Evolutionary conservation across 2,888 invertebrate species (phyloP).

Genomic region (Quadroppia sp.): DNA sequence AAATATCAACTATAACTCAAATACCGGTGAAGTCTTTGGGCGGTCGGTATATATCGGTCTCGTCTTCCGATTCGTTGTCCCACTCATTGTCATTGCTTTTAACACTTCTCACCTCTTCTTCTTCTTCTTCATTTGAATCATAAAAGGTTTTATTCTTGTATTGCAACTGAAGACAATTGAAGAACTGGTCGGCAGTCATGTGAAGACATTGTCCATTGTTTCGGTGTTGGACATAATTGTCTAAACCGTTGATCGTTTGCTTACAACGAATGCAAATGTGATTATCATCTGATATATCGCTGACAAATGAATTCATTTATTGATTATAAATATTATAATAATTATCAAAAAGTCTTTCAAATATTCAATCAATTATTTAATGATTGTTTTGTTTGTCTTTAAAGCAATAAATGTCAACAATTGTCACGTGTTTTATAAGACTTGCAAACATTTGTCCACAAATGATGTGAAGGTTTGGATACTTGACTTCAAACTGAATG

Average conservation of each 20-base stretch:
- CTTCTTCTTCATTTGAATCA: conserved; percentile 20
- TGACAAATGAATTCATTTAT: not conserved
- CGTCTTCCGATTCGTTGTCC: conserved; percentile 36
- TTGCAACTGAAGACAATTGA: conserved; percentile 31
- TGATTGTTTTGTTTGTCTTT: too few relatives aligned
- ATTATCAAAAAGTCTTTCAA: too few relatives aligned
- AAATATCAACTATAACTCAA: not conserved
- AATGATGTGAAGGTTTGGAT: too few relatives aligned
- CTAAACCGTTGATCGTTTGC: conserved; percentile 73
- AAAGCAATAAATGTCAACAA: too few relatives aligned
- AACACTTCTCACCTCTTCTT: not conserved
- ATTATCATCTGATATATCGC: conserved; percentile 65
- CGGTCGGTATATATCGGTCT: conserved; percentile 46
- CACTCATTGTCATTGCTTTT: conserved; percentile 42
- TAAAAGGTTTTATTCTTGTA: conserved; percentile 25
- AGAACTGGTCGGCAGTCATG: conserved; percentile 32
- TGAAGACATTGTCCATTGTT: conserved; percentile 56
- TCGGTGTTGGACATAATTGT: conserved; percentile 77
- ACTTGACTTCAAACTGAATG: too few relatives aligned
- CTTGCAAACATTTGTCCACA: too few relatives aligned
- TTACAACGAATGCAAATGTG: conserved; percentile 86
- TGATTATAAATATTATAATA: too few relatives aligned
- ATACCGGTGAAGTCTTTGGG: conserved; percentile 50
- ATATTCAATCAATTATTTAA: too few relatives aligned
- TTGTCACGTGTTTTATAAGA: too few relatives aligned